These are phyloP conservation scores for Triplophysa bombifrons DNA, from an alignment of 2,797 vertebrate genomes.

Conservation along the genomic window DNA sequence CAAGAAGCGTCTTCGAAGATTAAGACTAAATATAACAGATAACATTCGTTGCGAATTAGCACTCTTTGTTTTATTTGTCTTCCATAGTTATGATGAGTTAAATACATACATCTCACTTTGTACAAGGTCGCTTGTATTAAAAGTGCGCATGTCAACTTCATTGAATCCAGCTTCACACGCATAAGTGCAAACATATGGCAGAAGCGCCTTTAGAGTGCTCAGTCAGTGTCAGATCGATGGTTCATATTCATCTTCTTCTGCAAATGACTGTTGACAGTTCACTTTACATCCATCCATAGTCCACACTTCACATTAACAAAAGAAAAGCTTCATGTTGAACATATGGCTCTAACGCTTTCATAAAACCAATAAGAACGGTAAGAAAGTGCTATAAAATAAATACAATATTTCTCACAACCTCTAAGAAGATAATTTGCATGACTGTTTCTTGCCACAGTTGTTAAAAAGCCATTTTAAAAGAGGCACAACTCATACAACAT, in stretches of 20 bases:
- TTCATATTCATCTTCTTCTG: neutral
- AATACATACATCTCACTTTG: neutral
- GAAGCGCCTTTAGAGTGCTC: neutral
- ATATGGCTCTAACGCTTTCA: too few relatives aligned
- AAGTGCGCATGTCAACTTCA: neutral
- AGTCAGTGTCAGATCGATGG: neutral
- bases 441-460: neutral
- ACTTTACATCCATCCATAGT: neutral
- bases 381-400: too few relatives aligned
- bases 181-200: neutral
- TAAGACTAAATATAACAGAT: too few relatives aligned
- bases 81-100: neutral
- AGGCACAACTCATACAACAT: constrained; percentile 18
- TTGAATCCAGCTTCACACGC: neutral
- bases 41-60: too few relatives aligned
- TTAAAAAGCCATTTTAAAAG: constrained; percentile 27
- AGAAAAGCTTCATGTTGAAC: too few relatives aligned
- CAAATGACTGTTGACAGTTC: neutral
- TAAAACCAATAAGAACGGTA: too few relatives aligned
- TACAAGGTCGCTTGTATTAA: neutral
- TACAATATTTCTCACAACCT: neutral
- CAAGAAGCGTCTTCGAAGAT: too few relatives aligned
- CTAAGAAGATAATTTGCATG: neutral
- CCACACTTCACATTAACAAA: neutral
- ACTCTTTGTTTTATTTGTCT: neutral